Evolutionary conservation across 2,113 vertebrate species (phyloP).

Genomic region (Myrmophylax atrothorax): DNA sequence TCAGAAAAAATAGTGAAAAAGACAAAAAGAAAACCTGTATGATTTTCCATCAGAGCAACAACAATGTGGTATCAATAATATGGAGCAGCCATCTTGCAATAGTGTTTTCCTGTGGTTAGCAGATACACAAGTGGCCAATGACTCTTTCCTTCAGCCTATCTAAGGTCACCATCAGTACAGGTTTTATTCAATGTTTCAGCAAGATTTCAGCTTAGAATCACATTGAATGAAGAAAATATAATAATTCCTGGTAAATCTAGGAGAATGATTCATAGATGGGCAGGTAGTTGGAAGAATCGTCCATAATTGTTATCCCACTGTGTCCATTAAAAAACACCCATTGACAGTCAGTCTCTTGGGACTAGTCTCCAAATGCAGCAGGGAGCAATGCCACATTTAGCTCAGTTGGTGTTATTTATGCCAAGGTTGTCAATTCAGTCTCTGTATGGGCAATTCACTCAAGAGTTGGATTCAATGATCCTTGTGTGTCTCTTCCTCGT

Average conservation of each 20-base stretch:
- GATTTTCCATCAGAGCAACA: neutral
- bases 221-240: neutral
- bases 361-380: neutral
- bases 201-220: neutral
- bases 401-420: neutral
- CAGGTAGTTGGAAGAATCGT: neutral
- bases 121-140: neutral
- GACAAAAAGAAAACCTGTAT: neutral
- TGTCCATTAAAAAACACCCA: neutral
- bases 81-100: neutral
- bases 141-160: neutral
- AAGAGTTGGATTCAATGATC: neutral
- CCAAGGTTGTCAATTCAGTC: neutral
- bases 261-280: neutral
- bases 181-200: neutral
- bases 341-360: neutral
- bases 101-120: neutral
- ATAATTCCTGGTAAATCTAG: neutral
- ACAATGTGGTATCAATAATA: neutral
- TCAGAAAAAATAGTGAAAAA: constrained; percentile 5
- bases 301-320: neutral
- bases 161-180: neutral
- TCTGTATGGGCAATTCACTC: neutral
- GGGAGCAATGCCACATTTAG: neutral
- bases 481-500: neutral